These are phyloP conservation scores for Cynodonichthys magdalenae DNA, from an alignment of 2,797 vertebrate species.

Conservation along the genomic window DNA sequence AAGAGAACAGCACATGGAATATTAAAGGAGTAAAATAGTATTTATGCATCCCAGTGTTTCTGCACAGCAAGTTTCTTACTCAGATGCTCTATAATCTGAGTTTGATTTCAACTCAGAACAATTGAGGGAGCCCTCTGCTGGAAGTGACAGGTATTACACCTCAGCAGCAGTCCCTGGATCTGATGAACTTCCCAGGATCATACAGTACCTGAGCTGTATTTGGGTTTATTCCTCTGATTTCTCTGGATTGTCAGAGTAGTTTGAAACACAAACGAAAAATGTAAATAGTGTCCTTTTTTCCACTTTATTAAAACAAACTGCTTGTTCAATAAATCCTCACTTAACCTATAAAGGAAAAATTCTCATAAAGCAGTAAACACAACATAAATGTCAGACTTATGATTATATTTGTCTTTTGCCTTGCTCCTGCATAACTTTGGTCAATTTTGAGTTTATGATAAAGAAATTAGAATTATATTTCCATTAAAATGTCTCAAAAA, in stretches of 20 bases:
- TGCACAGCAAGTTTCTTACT: background rate
- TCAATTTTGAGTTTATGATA: background rate
- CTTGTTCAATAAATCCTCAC: no score
- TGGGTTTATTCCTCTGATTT: background rate
- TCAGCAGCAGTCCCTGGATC: background rate
- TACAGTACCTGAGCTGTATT: background rate
- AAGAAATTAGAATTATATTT: no score
- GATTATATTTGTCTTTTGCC: no score
- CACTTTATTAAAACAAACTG: no score
- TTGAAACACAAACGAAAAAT: background rate
- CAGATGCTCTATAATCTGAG: constrained; percentile 34
- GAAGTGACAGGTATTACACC: constrained; percentile 40
- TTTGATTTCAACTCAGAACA: constrained; percentile 21
- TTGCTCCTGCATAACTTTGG: background rate
- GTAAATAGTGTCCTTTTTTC: background rate
- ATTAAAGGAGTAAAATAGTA: no score
- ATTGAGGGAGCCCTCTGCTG: constrained; percentile 70
- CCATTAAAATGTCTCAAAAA: no score
- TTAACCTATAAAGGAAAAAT: no score
- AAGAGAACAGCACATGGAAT: background rate
- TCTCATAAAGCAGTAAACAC: no score
- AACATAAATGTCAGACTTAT: no score
- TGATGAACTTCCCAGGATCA: no score
- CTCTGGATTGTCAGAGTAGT: background rate
- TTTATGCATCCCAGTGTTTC: background rate